phyloP scores from a whole-genome alignment of 2,888 invertebrate species.

The Habrosyne pyritoides region DNA sequence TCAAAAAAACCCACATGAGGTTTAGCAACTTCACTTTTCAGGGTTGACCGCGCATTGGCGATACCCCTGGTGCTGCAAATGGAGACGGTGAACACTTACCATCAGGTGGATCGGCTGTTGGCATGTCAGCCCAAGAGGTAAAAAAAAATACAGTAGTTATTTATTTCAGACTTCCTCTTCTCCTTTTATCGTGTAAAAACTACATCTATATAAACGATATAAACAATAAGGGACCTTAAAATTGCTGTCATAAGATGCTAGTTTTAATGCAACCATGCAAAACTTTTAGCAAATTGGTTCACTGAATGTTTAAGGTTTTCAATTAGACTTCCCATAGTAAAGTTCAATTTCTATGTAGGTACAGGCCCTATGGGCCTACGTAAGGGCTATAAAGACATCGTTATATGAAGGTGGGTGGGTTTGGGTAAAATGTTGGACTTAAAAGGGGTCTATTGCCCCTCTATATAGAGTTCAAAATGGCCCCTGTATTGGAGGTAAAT shows the following conservation, averaged over 20 bases:
- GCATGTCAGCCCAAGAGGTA: too few relatives aligned
- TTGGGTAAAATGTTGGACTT: not conserved
- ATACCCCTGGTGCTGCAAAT: too few relatives aligned
- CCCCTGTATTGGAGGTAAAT: not conserved
- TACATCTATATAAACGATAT: too few relatives aligned
- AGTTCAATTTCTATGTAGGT: not conserved
- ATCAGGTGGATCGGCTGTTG: too few relatives aligned
- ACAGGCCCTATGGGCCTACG: not conserved
- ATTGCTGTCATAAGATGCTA: not conserved
- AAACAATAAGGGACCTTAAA: not conserved
- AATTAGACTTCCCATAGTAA: not conserved
- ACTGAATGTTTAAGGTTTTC: not conserved
- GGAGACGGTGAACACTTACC: too few relatives aligned
- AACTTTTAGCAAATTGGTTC: not conserved
- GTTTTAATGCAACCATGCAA: not conserved
- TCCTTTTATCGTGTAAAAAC: too few relatives aligned
- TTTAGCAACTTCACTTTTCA: too few relatives aligned
- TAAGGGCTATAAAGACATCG: slow-evolving; percentile 1
- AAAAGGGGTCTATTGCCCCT: not conserved
- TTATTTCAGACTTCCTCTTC: too few relatives aligned
- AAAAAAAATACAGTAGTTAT: too few relatives aligned
- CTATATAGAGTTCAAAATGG: slow-evolving; percentile 1
- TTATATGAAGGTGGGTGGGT: not conserved
- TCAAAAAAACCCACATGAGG: too few relatives aligned
- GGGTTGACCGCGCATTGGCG: too few relatives aligned